Percentiles rank a stretch among this genome's conserved stretches.
These are phyloP conservation scores for Phalacrocorax aristotelis DNA, from an alignment of 2,113 vertebrate genomes.

Conservation along the genomic window DNA sequence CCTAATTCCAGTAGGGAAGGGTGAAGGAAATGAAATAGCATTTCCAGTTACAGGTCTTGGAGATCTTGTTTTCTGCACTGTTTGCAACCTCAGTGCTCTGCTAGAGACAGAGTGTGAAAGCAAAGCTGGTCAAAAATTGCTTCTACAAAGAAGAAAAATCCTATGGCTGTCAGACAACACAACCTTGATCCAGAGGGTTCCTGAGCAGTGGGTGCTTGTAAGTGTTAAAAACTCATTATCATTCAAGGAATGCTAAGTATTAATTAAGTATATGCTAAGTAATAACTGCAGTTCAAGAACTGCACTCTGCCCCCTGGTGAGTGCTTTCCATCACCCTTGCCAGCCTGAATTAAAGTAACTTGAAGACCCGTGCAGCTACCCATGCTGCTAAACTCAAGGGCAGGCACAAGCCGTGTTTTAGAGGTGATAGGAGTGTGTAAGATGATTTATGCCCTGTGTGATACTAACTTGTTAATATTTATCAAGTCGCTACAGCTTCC, in stretches of 20 bases:
- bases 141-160: not conserved
- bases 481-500: not conserved
- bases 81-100: not conserved
- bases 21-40: not conserved
- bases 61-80: not conserved
- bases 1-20: not conserved
- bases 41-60: not conserved
- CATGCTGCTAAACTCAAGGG: not conserved
- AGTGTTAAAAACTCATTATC: not conserved
- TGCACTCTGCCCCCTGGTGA: not conserved
- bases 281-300: not conserved
- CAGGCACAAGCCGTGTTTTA: not conserved
- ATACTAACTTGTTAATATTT: constrained; percentile 14
- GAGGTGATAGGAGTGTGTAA: not conserved
- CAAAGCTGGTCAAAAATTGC: not conserved
- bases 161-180: not conserved
- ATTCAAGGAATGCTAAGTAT: not conserved
- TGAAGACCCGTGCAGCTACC: not conserved
- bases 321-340: constrained; percentile 7
- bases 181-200: not conserved
- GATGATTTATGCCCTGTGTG: not conserved
- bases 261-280: not conserved
- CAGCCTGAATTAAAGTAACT: not conserved
- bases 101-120: not conserved
- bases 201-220: not conserved